Percentiles rank a stretch among this genome's conserved stretches.
These are phyloP conservation scores for Drosophila macrospina DNA, from an alignment of 2,888 invertebrate species.

Conservation along the genomic window DNA sequence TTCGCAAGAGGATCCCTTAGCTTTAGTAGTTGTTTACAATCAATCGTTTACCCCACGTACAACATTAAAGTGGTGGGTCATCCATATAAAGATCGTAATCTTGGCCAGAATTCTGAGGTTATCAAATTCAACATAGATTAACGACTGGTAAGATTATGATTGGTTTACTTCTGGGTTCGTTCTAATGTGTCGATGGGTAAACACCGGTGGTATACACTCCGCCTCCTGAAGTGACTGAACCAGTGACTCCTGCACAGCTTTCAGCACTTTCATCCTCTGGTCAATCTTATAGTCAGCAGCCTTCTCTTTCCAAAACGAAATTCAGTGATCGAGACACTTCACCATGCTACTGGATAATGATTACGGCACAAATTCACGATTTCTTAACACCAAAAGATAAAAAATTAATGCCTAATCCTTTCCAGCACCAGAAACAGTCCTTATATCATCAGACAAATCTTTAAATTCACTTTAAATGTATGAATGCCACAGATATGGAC, in stretches of 20 bases:
- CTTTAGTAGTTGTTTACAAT: not conserved
- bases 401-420: slow-evolving; percentile 28
- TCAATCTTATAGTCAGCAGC: not conserved
- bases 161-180: not conserved
- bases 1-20: not conserved
- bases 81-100: slow-evolving; percentile 17
- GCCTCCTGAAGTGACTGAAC: no score
- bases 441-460: not conserved
- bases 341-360: not conserved
- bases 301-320: not conserved
- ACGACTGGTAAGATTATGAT: not conserved
- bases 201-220: not conserved
- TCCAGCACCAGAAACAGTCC: not conserved
- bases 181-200: not conserved
- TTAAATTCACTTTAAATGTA: not conserved
- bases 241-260: not conserved
- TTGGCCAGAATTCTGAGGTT: not conserved
- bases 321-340: not conserved
- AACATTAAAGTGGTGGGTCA: no score
- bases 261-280: not conserved
- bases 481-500: no score
- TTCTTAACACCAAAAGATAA: not conserved
- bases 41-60: not conserved
- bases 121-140: not conserved
- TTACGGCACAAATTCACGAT: not conserved